A percentile compares a stretch with the other conserved stretches of the same genome.
phyloP scores from a whole-genome alignment of 2,797 vertebrate genomes.

The Phoeniculus purpureus region DNA sequence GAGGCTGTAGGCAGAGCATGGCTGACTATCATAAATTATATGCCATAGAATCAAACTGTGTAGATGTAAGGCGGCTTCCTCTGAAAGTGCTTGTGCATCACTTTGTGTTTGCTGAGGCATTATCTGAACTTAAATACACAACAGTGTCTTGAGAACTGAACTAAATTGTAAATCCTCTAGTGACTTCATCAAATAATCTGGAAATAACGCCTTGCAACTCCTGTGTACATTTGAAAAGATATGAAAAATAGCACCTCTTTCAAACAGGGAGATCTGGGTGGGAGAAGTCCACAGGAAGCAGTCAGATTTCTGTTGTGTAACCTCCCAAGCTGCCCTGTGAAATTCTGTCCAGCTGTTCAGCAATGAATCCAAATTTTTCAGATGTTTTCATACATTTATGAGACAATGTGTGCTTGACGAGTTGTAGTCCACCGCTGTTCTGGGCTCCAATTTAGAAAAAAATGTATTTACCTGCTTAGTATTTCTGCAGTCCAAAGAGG shows the following conservation, averaged over 20 bases:
- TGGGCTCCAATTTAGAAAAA: neutral
- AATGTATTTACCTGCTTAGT: neutral
- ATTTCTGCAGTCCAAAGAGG: neutral
- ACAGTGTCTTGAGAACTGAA: neutral
- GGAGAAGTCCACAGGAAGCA: neutral
- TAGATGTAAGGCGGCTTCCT: neutral
- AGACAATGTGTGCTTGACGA: neutral
- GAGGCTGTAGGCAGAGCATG: neutral
- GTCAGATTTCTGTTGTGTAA: neutral
- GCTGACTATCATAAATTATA: neutral
- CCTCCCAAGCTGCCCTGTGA: neutral
- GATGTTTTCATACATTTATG: neutral
- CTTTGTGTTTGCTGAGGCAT: slow-evolving; percentile 23
- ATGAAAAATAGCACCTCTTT: neutral
- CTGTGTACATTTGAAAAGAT: neutral
- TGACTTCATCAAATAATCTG: neutral
- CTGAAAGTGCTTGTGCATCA: neutral
- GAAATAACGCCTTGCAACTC: neutral
- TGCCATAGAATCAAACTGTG: neutral
- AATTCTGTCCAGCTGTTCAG: neutral
- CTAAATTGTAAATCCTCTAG: slow-evolving; percentile 5
- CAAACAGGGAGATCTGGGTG: neutral
- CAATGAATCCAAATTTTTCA: neutral
- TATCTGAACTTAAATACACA: neutral
- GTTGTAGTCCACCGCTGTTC: neutral